Percentiles rank a stretch among this genome's conserved stretches.
Conservation (phyloP, 2,113 vertebrate species). For the Anas platyrhynchos region DNA sequence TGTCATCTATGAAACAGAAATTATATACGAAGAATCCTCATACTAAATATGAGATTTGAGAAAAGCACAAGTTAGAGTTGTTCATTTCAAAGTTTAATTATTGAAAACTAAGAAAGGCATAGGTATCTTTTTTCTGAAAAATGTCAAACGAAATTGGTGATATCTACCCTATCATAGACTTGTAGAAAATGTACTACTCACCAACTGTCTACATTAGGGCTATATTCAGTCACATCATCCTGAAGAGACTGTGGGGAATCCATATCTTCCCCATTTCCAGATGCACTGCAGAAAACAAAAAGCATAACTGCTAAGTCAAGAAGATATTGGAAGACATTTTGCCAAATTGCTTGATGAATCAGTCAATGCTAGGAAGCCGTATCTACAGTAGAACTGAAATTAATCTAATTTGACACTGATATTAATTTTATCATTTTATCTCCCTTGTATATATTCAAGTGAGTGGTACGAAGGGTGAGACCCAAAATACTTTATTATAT, state of each 20-base stretch:
- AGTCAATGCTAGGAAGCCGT: background rate
- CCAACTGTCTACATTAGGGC: slow-evolving; percentile 76
- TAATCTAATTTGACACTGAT: background rate
- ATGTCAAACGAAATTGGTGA: background rate
- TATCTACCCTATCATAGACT: background rate
- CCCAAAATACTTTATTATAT: background rate
- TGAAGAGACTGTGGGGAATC: slow-evolving; percentile 83
- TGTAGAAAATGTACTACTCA: slow-evolving; percentile 7
- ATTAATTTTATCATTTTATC: background rate
- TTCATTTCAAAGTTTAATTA: background rate
- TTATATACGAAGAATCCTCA: background rate
- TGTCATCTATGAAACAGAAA: background rate
- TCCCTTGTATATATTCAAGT: background rate
- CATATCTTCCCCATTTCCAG: slow-evolving; percentile 81
- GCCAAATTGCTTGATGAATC: background rate
- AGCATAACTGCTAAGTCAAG: background rate
- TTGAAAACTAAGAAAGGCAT: background rate
- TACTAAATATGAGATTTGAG: background rate
- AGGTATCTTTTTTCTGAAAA: background rate
- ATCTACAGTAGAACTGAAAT: background rate
- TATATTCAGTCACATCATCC: slow-evolving; percentile 79
- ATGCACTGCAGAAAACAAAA: slow-evolving; percentile 41
- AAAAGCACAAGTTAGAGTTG: background rate
- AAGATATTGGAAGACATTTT: background rate
- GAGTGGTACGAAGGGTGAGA: background rate